Conservation (phyloP, 2,797 vertebrate genomes). For the Phataginus tricuspis region DNA sequence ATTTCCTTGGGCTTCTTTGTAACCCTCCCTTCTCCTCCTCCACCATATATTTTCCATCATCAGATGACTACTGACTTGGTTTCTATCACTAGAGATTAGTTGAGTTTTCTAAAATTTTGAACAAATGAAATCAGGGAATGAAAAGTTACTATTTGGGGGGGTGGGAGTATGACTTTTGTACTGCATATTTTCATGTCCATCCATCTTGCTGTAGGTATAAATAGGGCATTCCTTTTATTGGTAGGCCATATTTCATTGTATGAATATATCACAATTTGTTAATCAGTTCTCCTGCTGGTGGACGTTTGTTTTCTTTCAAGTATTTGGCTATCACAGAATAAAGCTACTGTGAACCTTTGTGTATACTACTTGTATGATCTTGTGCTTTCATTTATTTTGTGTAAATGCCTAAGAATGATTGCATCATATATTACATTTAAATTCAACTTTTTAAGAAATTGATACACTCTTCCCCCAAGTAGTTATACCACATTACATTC, state of each 20-base stretch:
- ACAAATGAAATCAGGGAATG: neutral
- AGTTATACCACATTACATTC: neutral
- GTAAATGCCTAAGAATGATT: neutral
- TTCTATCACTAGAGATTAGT: conserved; percentile 7
- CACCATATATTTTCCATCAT: neutral
- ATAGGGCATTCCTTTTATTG: neutral
- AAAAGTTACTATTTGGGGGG: neutral
- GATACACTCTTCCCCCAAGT: neutral
- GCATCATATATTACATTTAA: neutral
- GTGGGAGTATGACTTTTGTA: neutral
- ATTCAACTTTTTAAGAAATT: neutral
- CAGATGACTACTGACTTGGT: neutral
- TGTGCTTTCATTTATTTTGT: neutral
- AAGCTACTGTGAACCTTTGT: neutral
- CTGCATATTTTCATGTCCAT: neutral
- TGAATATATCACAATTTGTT: neutral
- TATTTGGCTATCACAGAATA: neutral
- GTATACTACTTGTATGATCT: neutral
- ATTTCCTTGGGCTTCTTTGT: neutral
- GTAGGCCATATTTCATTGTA: neutral
- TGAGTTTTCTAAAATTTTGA: conserved; percentile 27
- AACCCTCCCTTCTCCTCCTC: neutral
- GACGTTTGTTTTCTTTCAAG: neutral
- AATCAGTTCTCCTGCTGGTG: neutral
- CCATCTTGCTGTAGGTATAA: neutral